phyloP scores from a whole-genome alignment of 2,888 invertebrate species.

The Campopleginae sp. region DNA sequence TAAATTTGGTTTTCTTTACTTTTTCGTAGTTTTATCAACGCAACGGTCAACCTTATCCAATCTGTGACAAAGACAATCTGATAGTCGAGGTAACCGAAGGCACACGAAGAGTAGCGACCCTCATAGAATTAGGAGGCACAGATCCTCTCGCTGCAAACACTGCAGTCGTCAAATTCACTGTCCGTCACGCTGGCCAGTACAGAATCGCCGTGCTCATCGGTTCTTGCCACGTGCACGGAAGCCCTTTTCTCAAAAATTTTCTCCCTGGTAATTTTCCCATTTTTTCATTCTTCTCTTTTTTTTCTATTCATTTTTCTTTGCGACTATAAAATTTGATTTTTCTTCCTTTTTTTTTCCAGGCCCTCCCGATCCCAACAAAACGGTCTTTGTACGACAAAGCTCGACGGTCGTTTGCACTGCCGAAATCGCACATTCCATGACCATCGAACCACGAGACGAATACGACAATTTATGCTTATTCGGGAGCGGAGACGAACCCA shows the following conservation, averaged over 20 bases:
- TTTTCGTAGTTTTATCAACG: conserved; percentile 92
- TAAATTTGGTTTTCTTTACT: neutral
- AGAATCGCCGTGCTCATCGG: conserved; percentile 93
- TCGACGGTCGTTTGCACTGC: conserved; percentile 94
- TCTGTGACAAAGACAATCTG: conserved; percentile 96
- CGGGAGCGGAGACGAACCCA: conserved; percentile 87
- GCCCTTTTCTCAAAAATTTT: conserved; percentile 94
- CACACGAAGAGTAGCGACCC: conserved; percentile 92
- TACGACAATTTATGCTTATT: conserved; percentile 94
- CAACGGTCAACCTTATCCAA: conserved; percentile 97
- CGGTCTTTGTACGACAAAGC: conserved; percentile 92
- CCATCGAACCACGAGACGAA: conserved; percentile 96
- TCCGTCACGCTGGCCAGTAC: conserved; percentile 95
- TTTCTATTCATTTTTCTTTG: conserved; percentile 40
- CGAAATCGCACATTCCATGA: conserved; percentile 90
- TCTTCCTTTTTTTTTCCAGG: conserved; percentile 84
- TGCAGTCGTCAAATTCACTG: conserved; percentile 96
- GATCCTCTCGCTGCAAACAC: conserved; percentile 94
- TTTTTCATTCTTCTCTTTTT: neutral
- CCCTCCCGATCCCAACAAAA: conserved; percentile 92
- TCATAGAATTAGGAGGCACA: conserved; percentile 93
- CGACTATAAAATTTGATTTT: too few relatives aligned
- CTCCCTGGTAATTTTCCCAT: conserved; percentile 86
- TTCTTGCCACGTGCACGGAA: conserved; percentile 92
- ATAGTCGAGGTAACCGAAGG: conserved; percentile 95